These are phyloP conservation scores for Chiroxiphia lanceolata DNA, from an alignment of 2,797 vertebrate species.

Conservation along the genomic window DNA sequence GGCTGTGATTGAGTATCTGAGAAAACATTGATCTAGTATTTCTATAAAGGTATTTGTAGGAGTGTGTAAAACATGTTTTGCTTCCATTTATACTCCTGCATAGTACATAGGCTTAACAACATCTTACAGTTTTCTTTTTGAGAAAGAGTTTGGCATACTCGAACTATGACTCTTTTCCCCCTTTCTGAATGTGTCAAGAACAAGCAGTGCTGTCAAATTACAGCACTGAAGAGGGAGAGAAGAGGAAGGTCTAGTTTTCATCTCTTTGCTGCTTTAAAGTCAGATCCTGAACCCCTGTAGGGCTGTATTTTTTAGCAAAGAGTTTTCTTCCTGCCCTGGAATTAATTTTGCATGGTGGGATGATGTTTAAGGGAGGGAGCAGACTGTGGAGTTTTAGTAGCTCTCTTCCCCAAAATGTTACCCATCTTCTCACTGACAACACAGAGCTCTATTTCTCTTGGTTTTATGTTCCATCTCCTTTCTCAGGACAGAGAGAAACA, in stretches of 20 bases:
- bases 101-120: background rate
- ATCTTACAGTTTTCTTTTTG: background rate
- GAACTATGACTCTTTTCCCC: background rate
- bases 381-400: background rate
- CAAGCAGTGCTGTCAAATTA: background rate
- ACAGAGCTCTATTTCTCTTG: background rate
- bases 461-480: background rate
- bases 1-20: background rate
- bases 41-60: background rate
- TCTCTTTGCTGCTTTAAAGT: background rate
- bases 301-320: background rate
- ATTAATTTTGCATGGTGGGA: background rate
- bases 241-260: background rate
- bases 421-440: background rate
- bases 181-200: background rate
- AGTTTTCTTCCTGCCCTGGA: background rate
- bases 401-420: background rate
- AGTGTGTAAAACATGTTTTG: background rate
- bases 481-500: background rate
- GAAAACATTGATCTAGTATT: conserved; percentile 1
- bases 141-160: background rate
- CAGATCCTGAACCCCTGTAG: background rate
- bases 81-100: background rate
- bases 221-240: background rate
- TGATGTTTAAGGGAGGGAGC: background rate